Percentiles rank a stretch among this genome's conserved stretches.
Conservation (phyloP, 1,140 invertebrate genomes). For the Drosophila saltans region DNA sequence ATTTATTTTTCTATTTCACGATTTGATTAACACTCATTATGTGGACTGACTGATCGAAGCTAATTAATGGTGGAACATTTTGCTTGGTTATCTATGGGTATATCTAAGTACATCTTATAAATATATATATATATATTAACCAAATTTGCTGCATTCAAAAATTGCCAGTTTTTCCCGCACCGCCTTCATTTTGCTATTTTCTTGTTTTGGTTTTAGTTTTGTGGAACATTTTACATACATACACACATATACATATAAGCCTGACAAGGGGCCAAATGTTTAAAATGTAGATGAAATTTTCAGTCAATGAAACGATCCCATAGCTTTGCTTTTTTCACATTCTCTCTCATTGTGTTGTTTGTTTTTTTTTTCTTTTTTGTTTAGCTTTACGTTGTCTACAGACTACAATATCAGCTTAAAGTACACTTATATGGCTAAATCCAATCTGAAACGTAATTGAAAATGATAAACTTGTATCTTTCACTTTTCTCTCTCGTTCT, state of each 20-base stretch:
- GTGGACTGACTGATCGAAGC: conserved; percentile 60
- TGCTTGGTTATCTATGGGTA: conserved; percentile 20
- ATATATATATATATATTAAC: conserved; percentile 30
- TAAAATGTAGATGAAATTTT: conserved; percentile 44
- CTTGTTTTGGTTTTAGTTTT: too few relatives aligned
- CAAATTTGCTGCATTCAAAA: conserved; percentile 25
- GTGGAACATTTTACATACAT: too few relatives aligned
- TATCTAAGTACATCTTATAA: conserved; percentile 41
- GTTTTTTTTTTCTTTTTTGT: neutral
- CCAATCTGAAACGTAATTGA: conserved; percentile 32
- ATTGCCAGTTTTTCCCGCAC: neutral
- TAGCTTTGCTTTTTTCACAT: conserved; percentile 21
- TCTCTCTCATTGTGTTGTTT: neutral
- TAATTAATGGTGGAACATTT: conserved; percentile 41
- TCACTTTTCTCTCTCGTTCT: conserved; percentile 11
- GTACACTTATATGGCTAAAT: conserved; percentile 11
- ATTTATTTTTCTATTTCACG: conserved; percentile 31
- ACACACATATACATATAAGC: neutral
- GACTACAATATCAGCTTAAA: conserved; percentile 20
- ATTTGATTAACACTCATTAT: conserved; percentile 50
- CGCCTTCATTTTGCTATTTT: conserved; percentile 17
- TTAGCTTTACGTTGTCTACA: conserved; percentile 6
- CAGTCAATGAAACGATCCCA: conserved; percentile 63
- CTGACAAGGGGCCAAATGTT: conserved; percentile 18
- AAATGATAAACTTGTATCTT: conserved; percentile 4